These are phyloP conservation scores for Cyphomyrus plagiostoma DNA, from an alignment of 2,113 vertebrate genomes.

Conservation along the genomic window DNA sequence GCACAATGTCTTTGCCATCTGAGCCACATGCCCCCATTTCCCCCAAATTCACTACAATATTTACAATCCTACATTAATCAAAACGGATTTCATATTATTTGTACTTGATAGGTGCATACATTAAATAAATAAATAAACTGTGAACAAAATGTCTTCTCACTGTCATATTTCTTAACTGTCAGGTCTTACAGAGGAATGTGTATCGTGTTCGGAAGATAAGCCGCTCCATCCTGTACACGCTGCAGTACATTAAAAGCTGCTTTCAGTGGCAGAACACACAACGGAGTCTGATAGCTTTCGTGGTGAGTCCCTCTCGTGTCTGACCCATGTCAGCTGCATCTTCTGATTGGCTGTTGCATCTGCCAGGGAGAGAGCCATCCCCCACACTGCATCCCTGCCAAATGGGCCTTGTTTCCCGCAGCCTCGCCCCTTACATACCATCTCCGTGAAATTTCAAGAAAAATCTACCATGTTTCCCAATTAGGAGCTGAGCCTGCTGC, in stretches of 20 bases:
- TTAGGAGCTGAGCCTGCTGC: not conserved
- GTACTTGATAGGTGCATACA: not conserved
- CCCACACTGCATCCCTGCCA: not conserved
- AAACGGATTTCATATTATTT: not conserved
- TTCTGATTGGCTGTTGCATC: not conserved
- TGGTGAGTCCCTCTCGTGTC: slow-evolving; percentile 68
- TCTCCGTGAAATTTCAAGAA: not conserved
- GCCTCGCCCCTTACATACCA: not conserved
- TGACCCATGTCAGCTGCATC: not conserved
- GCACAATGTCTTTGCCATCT: not conserved
- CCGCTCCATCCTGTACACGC: slow-evolving; percentile 71
- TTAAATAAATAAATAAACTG: not conserved
- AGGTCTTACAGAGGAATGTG: slow-evolving; percentile 87
- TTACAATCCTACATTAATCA: not conserved
- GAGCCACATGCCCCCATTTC: not conserved
- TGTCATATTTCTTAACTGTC: slow-evolving; percentile 29
- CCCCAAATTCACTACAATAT: not conserved
- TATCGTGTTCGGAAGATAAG: slow-evolving; percentile 79
- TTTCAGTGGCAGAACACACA: slow-evolving; percentile 90
- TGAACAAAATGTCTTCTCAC: not conserved
- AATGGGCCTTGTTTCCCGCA: not conserved
- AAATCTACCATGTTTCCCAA: not conserved
- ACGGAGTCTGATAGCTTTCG: slow-evolving; percentile 79
- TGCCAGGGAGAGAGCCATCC: not conserved
- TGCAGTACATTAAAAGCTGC: slow-evolving; percentile 91